Base-by-base conservation (phyloP, 2,888 invertebrate genomes). In the Diachrysia chrysitis region DNA sequence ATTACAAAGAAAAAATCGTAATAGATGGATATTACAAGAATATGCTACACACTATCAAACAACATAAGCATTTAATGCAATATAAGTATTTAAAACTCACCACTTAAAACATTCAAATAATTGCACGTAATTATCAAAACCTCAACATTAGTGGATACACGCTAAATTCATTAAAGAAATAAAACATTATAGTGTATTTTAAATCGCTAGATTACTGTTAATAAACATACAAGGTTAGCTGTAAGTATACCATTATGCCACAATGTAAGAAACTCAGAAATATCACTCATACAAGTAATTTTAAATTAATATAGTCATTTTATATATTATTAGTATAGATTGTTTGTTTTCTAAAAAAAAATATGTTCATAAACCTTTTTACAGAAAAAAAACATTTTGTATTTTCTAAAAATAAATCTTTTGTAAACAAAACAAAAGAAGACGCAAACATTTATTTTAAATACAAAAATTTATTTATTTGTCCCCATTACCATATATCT, bases 181-280 rank as follows among this genome's bases (percentile, higher is more conserved):
- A 69, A 66, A 48, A 79, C 63, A 81, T 79, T 81, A 77, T 65
- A 51, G 64, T 73, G 69, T 60, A 59, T 78, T 75, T 73, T 68
- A 75, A 72, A 76, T 72, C 69, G 63, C 66, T 69, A 58, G 25
- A 80, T 80, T 73, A 80, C 73, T 76, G 70, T 66, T 82, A 81
- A 78, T 80, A 80, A 78, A 75, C 70, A 78, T 25, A 80, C 76
- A 82, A 82, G 82, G 82, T 53, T 82, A 56, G 42, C 54, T 70
- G 6, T 74, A 74, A 82, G 73, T 80, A 53, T 69, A 80, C 67
- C 64, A 73, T 78, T 78, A 80, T 51, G 53, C 0, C 55, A 64
- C 35, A n/a, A 2, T 2, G 48, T 6, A 73, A 0, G 14, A 57
- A 46, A 29, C 1, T 4, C 59, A 75, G 62, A 73, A 75, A 25